These are phyloP conservation scores for Philopedon plagiatum DNA, from an alignment of 2,888 invertebrate genomes.

Conservation along the genomic window DNA sequence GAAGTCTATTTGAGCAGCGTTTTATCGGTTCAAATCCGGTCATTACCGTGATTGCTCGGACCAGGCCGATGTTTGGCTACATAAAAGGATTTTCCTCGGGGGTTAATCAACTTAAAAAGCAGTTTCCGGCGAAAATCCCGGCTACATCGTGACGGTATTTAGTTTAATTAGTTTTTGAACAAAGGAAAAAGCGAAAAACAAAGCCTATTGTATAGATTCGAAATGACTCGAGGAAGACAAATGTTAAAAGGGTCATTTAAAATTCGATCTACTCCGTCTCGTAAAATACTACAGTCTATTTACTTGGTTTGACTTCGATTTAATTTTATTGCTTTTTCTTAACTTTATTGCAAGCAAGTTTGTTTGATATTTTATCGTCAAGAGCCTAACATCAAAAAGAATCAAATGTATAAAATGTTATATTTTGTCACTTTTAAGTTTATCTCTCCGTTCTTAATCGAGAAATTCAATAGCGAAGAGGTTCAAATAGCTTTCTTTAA, in stretches of 20 bases:
- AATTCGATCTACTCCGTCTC: conserved; percentile 14
- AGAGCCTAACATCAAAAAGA: background rate
- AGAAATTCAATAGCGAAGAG: too few relatives aligned
- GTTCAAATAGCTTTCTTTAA: too few relatives aligned
- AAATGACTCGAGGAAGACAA: conserved; percentile 25
- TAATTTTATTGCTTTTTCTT: conserved; percentile 13
- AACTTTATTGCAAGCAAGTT: background rate
- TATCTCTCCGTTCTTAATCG: too few relatives aligned
- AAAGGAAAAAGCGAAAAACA: conserved; percentile 32
- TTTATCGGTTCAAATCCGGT: conserved; percentile 29
- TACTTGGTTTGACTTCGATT: conserved; percentile 15
- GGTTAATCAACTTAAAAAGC: conserved; percentile 53
- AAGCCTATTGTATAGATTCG: conserved; percentile 27
- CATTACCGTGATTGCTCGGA: conserved; percentile 33
- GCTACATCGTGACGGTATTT: conserved; percentile 32
- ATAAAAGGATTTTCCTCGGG: conserved; percentile 51
- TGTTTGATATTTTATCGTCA: background rate
- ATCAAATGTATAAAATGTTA: too few relatives aligned
- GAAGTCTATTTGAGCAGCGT: conserved; percentile 1
- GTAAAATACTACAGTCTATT: conserved; percentile 13
- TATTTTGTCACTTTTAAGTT: too few relatives aligned
- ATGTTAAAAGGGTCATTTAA: conserved; percentile 24
- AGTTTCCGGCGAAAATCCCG: conserved; percentile 39
- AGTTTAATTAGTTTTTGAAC: conserved; percentile 39
- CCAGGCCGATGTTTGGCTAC: conserved; percentile 30